Base-by-base conservation (phyloP, 2,113 vertebrate genomes). In the Forbesichthys papilliferus region DNA sequence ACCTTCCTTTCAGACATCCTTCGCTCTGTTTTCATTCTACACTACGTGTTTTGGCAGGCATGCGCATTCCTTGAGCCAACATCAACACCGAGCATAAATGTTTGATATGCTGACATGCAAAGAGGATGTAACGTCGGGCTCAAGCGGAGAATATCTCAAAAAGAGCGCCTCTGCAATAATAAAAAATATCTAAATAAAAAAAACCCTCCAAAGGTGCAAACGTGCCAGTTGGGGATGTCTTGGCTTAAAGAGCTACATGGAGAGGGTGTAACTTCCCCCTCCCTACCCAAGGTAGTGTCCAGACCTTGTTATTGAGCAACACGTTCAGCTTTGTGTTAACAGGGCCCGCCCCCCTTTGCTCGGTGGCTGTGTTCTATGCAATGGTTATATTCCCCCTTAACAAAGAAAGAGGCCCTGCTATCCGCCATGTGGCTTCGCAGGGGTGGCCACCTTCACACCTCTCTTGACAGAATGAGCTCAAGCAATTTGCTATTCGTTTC, bases 381-480 rank as follows among this genome's bases (percentile, higher is more conserved):
- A 27, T 27, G 27, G 27, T 27, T 27, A 27, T 27, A 27, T 27
- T 82, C 81, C 79, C 46, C 70, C 1, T 62, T 48, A 11, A 87
- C 79, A 87, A 89, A 87, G 74, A 66, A 56, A 74, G 86, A 80
- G 86, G 85, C 86, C 82, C 77, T 7, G 48, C 69, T 57, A 77
- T 78, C 77, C 73, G 59, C 60, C 18, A 14, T 16, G 13, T 20
- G 49, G 49, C 33, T 27, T 12, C 13, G 12, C 58, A 42, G 33
- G 13, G 34, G 58, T 61, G 34, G 36, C 61, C 75, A 84, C 83
- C 80, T 81, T 79, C 84, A 81, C 81, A 85, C 82, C 78, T 47
- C 61, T 51, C 60, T 59, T 36, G 13, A 11, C 27, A 36, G 55
- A 81, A 73, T 79, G 71, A 77, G 69, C 68, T 78, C 60, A 42